A percentile compares a stretch with the other conserved stretches of the same genome.
Evolutionary conservation across 2,888 invertebrate species (phyloP).

Genomic region (Dasypogon diadema): DNA sequence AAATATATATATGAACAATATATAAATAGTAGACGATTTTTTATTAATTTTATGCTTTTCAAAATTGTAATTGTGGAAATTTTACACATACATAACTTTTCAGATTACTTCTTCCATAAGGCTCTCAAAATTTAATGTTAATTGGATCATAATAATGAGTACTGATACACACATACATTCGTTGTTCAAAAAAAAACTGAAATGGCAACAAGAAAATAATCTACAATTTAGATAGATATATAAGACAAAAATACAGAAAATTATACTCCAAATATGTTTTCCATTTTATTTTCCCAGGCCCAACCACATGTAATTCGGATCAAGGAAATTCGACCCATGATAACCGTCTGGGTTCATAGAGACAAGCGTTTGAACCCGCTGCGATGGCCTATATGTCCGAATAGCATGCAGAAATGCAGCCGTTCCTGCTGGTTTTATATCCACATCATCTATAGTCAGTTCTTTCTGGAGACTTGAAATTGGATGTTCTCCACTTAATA

Average conservation of each 20-base stretch:
- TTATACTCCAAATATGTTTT: not conserved
- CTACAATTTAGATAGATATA: too few species aligned
- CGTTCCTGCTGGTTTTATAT: slow-evolving; percentile 61
- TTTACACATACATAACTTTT: too few species aligned
- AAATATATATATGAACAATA: too few species aligned
- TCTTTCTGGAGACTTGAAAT: slow-evolving; percentile 61
- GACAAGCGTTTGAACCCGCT: slow-evolving; percentile 72
- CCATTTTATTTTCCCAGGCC: slow-evolving; percentile 70
- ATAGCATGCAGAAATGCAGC: slow-evolving; percentile 68
- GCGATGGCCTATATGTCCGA: slow-evolving; percentile 69
- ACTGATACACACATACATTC: slow-evolving; percentile 5
- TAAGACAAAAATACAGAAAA: too few species aligned
- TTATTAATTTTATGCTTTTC: too few species aligned
- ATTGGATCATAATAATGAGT: not conserved
- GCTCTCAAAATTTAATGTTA: too few species aligned
- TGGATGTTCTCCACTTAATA: slow-evolving; percentile 64
- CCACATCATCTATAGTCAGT: slow-evolving; percentile 26
- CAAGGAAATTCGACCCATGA: slow-evolving; percentile 74
- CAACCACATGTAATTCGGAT: slow-evolving; percentile 77
- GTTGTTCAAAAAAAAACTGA: slow-evolving; percentile 9
- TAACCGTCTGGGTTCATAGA: slow-evolving; percentile 71
- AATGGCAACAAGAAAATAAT: too few species aligned
- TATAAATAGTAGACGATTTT: too few species aligned
- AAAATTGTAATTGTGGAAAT: too few species aligned
- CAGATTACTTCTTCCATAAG: too few species aligned